Base-by-base conservation (phyloP, 2,888 invertebrate species). In the Hypomecis punctinalis region DNA sequence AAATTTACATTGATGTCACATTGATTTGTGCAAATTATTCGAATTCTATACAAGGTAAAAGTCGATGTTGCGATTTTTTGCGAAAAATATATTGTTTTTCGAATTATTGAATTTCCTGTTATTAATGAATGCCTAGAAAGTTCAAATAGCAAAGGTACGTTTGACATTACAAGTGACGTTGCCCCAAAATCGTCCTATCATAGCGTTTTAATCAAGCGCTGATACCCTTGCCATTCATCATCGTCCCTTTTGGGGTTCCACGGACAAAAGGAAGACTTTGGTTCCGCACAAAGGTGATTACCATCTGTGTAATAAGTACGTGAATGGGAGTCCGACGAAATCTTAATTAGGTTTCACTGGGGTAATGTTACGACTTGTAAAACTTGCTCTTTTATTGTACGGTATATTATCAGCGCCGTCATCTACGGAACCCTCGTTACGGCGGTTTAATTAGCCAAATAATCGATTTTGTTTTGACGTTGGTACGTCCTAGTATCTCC, bases 231-330 rank as follows among this genome's bases (percentile, higher is more conserved):
- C 62, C 77, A 78, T 83, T 82, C 75, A 76, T 84, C 82, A 82
- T 79, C 53, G 65, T 66, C 77, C 77, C 75, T 76, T 79, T 76
- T 75, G 74, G 74, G 77, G 72, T 73, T 71, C 69, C 52, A 49
- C 69, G 75, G 75, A 86, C 83, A 85, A 85, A 77, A 71, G 82
- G 76, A 79, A 79, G 76, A 75, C 78, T 79, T 74, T 61, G 62
- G 55, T 61, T 68, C 67, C 74, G 73, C 57, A 67, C 63, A 72
- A 70, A 70, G 67, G 72, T 82, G 86, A 85, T 86, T 82, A 83
- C 77, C 79, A 85, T 86, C 82, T 76, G 72, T 75, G 78, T 83
- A 82, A 82, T 83, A 80, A 80, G 81, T 78, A 77, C 76, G 76
- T 80, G 83, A 79, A 83, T 79, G 76, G 77, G 70, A 69, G 71